Conservation (phyloP, 2,113 vertebrate genomes). For the Naja naja region DNA sequence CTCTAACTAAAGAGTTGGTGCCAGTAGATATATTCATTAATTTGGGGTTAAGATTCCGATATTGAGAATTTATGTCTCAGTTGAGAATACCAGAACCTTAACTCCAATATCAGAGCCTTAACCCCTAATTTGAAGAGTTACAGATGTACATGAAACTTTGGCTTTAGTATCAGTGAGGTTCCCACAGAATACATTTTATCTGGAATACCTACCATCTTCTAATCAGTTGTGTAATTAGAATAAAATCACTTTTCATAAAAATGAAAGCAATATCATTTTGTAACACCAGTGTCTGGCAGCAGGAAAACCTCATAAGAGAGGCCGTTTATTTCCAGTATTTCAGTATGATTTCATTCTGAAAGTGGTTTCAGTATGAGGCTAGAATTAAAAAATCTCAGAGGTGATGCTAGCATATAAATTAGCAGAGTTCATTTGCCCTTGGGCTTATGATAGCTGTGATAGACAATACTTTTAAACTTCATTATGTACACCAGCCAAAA, state of each 20-base stretch:
- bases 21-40: not conserved
- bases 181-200: not conserved
- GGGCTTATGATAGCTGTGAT: not conserved
- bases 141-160: not conserved
- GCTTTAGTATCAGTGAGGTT: not conserved
- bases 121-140: not conserved
- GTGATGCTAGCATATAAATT: not conserved
- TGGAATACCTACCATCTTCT: not conserved
- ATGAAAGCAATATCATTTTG: not conserved
- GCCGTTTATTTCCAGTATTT: not conserved
- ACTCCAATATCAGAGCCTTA: not conserved
- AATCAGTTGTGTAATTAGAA: not conserved
- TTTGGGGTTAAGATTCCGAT: not conserved
- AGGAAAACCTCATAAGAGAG: not conserved
- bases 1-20: not conserved
- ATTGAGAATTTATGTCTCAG: not conserved
- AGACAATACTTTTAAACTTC: not conserved
- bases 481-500: not conserved
- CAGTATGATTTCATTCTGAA: not conserved
- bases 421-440: not conserved
- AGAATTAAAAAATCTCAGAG: not conserved
- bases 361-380: not conserved
- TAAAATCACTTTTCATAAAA: constrained; percentile 1
- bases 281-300: not conserved
- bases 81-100: not conserved